Percentiles rank a stretch among this genome's conserved stretches.
Conservation (phyloP, 2,888 invertebrate genomes). For the Drosophila cognata region DNA sequence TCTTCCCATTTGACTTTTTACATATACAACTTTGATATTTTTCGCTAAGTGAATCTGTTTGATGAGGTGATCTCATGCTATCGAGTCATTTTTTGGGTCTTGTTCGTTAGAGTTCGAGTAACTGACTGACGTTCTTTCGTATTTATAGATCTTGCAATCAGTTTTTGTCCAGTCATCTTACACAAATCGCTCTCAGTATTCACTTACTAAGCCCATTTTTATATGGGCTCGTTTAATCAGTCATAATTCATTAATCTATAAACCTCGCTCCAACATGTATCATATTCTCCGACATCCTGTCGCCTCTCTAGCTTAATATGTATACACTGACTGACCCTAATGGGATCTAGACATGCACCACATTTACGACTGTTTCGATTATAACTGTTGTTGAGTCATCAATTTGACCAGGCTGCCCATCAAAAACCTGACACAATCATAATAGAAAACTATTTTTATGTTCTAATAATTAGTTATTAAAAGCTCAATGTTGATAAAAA, state of each 20-base stretch:
- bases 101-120: conserved; percentile 16
- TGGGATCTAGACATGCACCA: conserved; percentile 69
- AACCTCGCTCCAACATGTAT: conserved; percentile 21
- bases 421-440: conserved; percentile 22
- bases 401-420: conserved; percentile 17
- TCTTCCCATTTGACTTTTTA: conserved; percentile 8
- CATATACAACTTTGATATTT: conserved; percentile 22
- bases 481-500: conserved; percentile 38
- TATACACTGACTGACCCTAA: conserved; percentile 54
- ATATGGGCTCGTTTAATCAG: conserved; percentile 5
- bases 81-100: conserved; percentile 26
- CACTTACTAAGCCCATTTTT: neutral
- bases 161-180: conserved; percentile 25
- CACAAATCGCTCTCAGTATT: conserved; percentile 10
- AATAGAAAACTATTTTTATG: conserved; percentile 54
- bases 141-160: conserved; percentile 49
- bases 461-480: conserved; percentile 64
- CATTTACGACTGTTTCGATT: conserved; percentile 31
- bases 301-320: conserved; percentile 24
- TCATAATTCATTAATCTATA: conserved; percentile 27
- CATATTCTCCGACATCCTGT: conserved; percentile 58
- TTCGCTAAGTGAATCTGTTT: conserved; percentile 7
- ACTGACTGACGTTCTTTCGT: conserved; percentile 26
- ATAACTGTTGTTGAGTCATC: conserved; percentile 67
- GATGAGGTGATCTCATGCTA: conserved; percentile 41